A percentile compares a stretch with the other conserved stretches of the same genome.
These are phyloP conservation scores for Lagria hirta DNA, from an alignment of 2,888 invertebrate species.

Conservation along the genomic window DNA sequence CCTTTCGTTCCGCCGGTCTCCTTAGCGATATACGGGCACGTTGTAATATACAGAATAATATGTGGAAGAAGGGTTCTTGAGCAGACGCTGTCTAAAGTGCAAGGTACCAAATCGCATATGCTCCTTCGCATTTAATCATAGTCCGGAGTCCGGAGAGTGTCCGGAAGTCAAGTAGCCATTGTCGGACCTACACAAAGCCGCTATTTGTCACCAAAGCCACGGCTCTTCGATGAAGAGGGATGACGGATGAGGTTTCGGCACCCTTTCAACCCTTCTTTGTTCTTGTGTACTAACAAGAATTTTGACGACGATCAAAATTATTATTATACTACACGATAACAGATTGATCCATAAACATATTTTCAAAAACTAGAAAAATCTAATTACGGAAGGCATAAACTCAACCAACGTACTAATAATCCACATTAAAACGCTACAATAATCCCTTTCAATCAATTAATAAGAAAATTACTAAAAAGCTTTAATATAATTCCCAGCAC, in stretches of 20 bases:
- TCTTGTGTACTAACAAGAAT: slow-evolving; percentile 25
- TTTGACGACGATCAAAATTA: no score
- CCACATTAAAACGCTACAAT: no score
- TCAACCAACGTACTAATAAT: no score
- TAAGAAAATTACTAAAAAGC: slow-evolving; percentile 44
- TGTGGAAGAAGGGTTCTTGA: slow-evolving; percentile 20
- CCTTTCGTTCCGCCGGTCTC: slow-evolving; percentile 21
- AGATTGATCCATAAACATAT: no score
- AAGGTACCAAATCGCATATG: slow-evolving; percentile 26
- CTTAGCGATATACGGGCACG: slow-evolving; percentile 18
- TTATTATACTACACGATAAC: no score
- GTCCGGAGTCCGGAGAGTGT: slow-evolving; percentile 35
- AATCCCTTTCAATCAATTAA: no score
- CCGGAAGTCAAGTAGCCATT: slow-evolving; percentile 50
- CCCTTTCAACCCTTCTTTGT: slow-evolving; percentile 33
- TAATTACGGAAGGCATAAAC: no score
- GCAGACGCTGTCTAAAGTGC: no score
- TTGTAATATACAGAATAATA: no score
- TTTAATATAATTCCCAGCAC: slow-evolving; percentile 46
- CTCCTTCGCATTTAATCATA: slow-evolving; percentile 44
- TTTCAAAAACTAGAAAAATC: no score
- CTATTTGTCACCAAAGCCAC: slow-evolving; percentile 51
- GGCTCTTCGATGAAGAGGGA: slow-evolving; percentile 47
- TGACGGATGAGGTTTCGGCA: slow-evolving; percentile 46
- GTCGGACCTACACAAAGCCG: slow-evolving; percentile 48